Conservation (phyloP, 2,888 invertebrate genomes). For the Andrena hattorfiana region DNA sequence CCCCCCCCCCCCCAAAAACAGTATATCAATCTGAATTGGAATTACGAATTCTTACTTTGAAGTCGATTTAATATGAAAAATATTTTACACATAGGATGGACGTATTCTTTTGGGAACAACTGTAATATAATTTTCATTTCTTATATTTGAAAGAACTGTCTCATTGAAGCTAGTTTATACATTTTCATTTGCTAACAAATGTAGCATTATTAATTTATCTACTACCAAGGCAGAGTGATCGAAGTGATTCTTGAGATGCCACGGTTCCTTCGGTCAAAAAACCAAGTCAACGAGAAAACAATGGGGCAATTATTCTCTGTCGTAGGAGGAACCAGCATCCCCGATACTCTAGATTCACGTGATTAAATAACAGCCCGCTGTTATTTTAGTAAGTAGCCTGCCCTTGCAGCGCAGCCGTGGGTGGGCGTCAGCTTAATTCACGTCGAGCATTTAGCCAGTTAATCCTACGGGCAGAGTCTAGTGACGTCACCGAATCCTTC, state of each 20-base stretch:
- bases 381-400: slow-evolving; percentile 80
- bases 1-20: too few relatives aligned
- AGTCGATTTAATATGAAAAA: too few relatives aligned
- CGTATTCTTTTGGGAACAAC: too few relatives aligned
- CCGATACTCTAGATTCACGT: slow-evolving; percentile 15
- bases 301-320: slow-evolving; percentile 20
- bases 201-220: too few relatives aligned
- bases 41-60: too few relatives aligned
- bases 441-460: slow-evolving; percentile 77
- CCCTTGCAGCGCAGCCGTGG: slow-evolving; percentile 67
- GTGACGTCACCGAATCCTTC: slow-evolving; percentile 77
- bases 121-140: too few relatives aligned
- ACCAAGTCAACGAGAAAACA: slow-evolving; percentile 11
- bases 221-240: too few relatives aligned
- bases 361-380: slow-evolving; percentile 71
- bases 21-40: too few relatives aligned
- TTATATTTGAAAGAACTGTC: too few relatives aligned
- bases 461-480: slow-evolving; percentile 73
- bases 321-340: not conserved
- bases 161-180: too few relatives aligned
- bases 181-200: too few relatives aligned
- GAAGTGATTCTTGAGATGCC: slow-evolving; percentile 2
- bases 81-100: too few relatives aligned
- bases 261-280: not conserved
- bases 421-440: slow-evolving; percentile 79